Percentiles rank a stretch among this genome's conserved stretches.
These are phyloP conservation scores for Xenopus laevis DNA, from an alignment of 2,113 vertebrate species.

Conservation along the genomic window DNA sequence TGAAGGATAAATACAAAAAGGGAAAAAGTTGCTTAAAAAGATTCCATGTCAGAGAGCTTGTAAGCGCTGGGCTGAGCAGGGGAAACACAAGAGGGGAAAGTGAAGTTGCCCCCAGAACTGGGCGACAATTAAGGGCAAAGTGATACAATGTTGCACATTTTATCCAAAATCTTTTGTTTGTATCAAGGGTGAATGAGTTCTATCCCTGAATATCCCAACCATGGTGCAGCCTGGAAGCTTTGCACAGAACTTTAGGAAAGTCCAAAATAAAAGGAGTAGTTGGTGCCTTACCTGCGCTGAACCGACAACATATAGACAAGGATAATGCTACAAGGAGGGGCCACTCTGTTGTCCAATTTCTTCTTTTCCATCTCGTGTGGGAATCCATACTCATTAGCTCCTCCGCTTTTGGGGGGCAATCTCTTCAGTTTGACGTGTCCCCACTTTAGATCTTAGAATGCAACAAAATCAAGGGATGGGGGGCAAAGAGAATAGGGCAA, in stretches of 20 bases:
- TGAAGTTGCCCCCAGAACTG: too few species aligned
- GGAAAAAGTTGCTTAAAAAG: constrained; percentile 11
- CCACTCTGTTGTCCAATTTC: constrained; percentile 54
- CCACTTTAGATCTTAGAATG: constrained; percentile 14
- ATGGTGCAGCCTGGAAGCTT: too few species aligned
- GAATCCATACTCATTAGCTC: constrained; percentile 64
- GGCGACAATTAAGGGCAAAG: too few species aligned
- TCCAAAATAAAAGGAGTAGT: too few species aligned
- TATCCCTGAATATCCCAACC: too few species aligned
- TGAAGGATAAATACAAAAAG: not conserved
- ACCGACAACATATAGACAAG: constrained; percentile 54
- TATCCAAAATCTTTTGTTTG: too few species aligned
- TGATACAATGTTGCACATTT: too few species aligned
- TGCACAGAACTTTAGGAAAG: too few species aligned
- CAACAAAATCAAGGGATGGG: not conserved
- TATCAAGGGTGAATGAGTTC: too few species aligned
- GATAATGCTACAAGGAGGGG: constrained; percentile 50
- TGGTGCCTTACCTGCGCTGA: constrained; percentile 63
- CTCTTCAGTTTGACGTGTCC: constrained; percentile 6
- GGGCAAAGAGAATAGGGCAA: constrained; percentile 20
- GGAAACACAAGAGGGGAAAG: too few species aligned
- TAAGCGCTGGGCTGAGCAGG: not conserved
- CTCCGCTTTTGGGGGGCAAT: constrained; percentile 38
- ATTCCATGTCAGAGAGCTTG: constrained; percentile 45
- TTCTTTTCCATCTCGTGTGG: constrained; percentile 73